These are phyloP conservation scores for Perccottus glenii DNA, from an alignment of 2,113 vertebrate species.

Conservation along the genomic window DNA sequence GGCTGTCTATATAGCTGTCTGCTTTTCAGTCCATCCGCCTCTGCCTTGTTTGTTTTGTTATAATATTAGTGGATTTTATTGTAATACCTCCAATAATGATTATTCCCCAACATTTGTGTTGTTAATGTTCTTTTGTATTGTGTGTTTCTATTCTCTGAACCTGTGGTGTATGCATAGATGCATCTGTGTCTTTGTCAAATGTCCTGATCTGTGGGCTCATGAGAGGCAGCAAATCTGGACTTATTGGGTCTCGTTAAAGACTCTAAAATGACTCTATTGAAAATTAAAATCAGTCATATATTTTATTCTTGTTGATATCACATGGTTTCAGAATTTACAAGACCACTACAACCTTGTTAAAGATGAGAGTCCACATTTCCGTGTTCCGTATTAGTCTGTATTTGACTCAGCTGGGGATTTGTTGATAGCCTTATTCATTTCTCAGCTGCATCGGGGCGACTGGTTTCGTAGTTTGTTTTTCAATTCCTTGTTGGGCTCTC, in stretches of 20 bases:
- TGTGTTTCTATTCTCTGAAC: too few species aligned
- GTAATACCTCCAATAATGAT: slow-evolving; percentile 32
- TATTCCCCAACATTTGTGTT: slow-evolving; percentile 13
- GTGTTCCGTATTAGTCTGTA: background rate
- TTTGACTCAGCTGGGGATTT: slow-evolving; percentile 6
- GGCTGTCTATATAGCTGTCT: slow-evolving; percentile 29
- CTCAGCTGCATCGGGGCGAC: slow-evolving; percentile 18
- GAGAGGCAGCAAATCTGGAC: too few species aligned
- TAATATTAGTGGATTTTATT: slow-evolving; percentile 34
- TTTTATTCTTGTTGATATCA: background rate
- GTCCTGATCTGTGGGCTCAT: too few species aligned
- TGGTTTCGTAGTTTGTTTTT: slow-evolving; percentile 62
- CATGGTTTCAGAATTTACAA: background rate
- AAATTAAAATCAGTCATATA: background rate
- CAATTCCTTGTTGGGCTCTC: slow-evolving; percentile 70
- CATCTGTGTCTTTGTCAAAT: too few species aligned
- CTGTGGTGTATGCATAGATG: too few species aligned
- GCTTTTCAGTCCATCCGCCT: slow-evolving; percentile 32
- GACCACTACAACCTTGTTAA: background rate
- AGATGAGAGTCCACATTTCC: background rate
- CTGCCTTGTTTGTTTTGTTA: slow-evolving; percentile 24
- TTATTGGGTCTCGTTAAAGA: too few species aligned
- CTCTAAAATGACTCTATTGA: background rate
- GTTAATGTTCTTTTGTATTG: background rate
- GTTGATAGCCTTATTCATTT: slow-evolving; percentile 33